These are phyloP conservation scores for Microplitis mediator DNA, from an alignment of 1,140 invertebrate species.

Conservation along the genomic window DNA sequence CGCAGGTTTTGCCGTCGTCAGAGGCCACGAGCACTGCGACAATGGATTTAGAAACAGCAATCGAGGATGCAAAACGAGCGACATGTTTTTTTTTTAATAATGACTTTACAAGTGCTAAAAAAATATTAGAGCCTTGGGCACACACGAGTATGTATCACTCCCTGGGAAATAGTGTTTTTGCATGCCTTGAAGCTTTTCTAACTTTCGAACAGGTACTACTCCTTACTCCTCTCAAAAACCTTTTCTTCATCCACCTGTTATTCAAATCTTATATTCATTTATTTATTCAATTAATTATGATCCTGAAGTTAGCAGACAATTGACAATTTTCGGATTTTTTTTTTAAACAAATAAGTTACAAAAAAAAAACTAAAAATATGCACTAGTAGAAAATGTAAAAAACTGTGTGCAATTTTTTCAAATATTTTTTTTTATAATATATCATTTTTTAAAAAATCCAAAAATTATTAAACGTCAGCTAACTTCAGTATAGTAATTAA, in stretches of 20 bases:
- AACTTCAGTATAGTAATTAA: too few species aligned
- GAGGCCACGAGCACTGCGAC: conserved; percentile 28
- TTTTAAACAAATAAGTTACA: too few species aligned
- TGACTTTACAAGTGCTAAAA: conserved; percentile 79
- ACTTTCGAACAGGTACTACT: conserved; percentile 82
- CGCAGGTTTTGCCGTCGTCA: conserved; percentile 40
- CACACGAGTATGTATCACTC: conserved; percentile 90
- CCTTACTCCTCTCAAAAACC: not conserved
- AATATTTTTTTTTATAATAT: too few species aligned
- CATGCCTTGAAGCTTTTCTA: conserved; percentile 90
- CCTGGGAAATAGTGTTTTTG: conserved; percentile 85
- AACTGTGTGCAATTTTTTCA: too few species aligned
- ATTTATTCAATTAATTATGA: too few species aligned
- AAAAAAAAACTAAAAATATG: too few species aligned
- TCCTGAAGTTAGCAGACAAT: too few species aligned
- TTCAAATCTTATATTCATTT: conserved; percentile 16
- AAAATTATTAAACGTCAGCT: too few species aligned
- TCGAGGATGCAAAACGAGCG: conserved; percentile 73
- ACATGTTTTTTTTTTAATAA: conserved; percentile 89
- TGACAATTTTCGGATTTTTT: too few species aligned
- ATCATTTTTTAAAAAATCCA: too few species aligned
- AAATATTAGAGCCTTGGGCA: conserved; percentile 78
- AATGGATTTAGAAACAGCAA: conserved; percentile 70
- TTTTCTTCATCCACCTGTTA: too few species aligned
- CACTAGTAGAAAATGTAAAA: too few species aligned